These are phyloP conservation scores for Lucifuga dentata DNA, from an alignment of 2,113 vertebrate species.

Conservation along the genomic window DNA sequence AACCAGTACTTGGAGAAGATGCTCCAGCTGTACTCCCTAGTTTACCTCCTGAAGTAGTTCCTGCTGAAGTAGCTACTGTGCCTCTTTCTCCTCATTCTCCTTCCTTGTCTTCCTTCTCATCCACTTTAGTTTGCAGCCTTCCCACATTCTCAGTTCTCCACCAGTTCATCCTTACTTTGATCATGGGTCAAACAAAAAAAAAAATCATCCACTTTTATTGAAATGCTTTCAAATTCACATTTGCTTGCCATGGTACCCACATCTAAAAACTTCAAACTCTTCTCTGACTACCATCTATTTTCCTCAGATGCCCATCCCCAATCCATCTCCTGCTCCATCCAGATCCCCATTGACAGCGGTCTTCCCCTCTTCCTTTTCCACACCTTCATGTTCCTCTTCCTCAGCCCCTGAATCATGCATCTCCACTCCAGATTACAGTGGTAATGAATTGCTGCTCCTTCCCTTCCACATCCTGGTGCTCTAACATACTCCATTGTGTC, in stretches of 20 bases:
- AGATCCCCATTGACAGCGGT: neutral
- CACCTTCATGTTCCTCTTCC: conserved; percentile 8
- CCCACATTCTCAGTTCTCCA: neutral
- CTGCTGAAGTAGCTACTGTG: neutral
- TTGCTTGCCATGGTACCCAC: neutral
- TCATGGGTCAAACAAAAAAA: conserved; percentile 2
- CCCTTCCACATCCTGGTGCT: conserved; percentile 32
- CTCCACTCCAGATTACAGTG: neutral
- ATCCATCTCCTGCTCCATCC: conserved; percentile 4
- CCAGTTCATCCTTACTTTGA: conserved; percentile 1
- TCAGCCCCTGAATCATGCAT: neutral
- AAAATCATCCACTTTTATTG: neutral
- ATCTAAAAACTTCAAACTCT: neutral
- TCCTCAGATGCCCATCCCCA: neutral
- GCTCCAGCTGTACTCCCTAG: too few species aligned
- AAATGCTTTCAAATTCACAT: conserved; percentile 7
- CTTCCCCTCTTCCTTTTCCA: neutral
- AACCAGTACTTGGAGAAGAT: too few species aligned
- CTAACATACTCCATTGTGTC: conserved; percentile 24
- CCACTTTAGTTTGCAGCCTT: neutral
- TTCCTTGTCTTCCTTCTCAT: too few species aligned
- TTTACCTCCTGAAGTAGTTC: too few species aligned
- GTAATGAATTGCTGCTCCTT: conserved; percentile 3
- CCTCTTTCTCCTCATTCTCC: conserved; percentile 16
- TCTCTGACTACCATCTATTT: neutral